These are phyloP conservation scores for Glyptemys insculpta DNA, from an alignment of 2,797 vertebrate species.

Conservation along the genomic window DNA sequence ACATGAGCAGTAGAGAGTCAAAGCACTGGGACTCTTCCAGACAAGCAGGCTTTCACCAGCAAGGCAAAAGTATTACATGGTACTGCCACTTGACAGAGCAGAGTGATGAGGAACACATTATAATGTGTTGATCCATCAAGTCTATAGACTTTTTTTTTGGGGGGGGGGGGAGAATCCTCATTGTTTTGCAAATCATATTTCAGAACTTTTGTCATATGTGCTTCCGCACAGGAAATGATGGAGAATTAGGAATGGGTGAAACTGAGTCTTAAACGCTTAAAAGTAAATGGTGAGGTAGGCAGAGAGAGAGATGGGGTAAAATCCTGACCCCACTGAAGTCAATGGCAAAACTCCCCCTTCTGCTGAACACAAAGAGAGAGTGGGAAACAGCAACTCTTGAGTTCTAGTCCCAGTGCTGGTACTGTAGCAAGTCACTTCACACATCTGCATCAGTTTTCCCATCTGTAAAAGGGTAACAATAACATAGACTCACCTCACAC, in stretches of 20 bases:
- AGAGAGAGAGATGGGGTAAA: not conserved
- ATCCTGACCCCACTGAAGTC: not conserved
- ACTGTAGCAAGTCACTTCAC: not conserved
- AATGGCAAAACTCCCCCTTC: too few species aligned
- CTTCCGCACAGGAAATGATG: not conserved
- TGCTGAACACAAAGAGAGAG: not conserved
- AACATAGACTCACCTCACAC: fast-evolving
- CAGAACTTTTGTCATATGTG: not conserved
- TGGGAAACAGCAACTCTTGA: not conserved
- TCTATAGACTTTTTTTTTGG: not conserved
- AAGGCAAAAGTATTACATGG: not conserved
- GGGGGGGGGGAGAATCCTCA: not conserved
- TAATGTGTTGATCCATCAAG: not conserved
- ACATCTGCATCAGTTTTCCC: not conserved
- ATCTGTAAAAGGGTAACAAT: not conserved
- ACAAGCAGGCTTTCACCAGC: not conserved
- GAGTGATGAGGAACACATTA: not conserved
- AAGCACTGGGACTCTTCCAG: not conserved
- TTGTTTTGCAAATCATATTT: not conserved
- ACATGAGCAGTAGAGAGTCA: not conserved
- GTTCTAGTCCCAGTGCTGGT: not conserved
- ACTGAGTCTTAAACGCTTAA: not conserved
- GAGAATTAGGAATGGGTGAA: not conserved
- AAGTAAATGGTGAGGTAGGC: not conserved
- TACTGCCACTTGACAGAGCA: not conserved